phyloP scores from a whole-genome alignment of 2,113 vertebrate species.

The Tichodroma muraria region DNA sequence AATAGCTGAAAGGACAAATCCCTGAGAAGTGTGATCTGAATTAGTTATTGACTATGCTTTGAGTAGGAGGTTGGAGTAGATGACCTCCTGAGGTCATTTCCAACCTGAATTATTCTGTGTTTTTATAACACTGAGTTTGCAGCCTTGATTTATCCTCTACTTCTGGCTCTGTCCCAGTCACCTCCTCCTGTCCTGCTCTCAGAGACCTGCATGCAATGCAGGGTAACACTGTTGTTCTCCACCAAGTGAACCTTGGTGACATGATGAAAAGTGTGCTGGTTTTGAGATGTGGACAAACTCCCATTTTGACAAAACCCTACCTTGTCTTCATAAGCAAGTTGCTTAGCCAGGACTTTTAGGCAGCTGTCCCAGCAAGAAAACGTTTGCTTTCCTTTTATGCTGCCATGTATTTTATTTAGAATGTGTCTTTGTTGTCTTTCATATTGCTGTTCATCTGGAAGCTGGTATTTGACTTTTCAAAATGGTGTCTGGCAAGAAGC shows the following conservation, averaged over 20 bases:
- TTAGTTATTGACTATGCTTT: background rate
- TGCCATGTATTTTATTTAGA: background rate
- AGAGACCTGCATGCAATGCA: background rate
- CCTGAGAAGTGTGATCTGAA: background rate
- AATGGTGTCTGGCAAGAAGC: background rate
- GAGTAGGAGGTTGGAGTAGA: background rate
- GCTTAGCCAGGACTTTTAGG: background rate
- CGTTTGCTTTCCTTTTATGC: background rate
- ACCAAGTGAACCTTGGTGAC: background rate
- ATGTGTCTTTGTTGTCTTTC: background rate
- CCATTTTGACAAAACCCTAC: background rate
- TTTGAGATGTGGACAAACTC: background rate
- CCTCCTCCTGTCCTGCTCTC: background rate
- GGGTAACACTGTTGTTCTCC: background rate
- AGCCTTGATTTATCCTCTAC: background rate
- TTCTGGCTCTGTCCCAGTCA: background rate
- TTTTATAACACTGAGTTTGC: background rate
- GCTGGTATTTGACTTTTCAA: background rate
- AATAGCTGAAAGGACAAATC: background rate
- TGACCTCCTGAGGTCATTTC: background rate
- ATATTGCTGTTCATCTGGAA: background rate
- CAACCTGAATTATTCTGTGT: background rate
- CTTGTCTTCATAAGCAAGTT: background rate
- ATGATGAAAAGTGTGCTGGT: background rate
- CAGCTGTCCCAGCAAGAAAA: background rate